Evolutionary conservation across 2,888 invertebrate genomes (phyloP).

Genomic region (Tuberolachnus salignus): DNA sequence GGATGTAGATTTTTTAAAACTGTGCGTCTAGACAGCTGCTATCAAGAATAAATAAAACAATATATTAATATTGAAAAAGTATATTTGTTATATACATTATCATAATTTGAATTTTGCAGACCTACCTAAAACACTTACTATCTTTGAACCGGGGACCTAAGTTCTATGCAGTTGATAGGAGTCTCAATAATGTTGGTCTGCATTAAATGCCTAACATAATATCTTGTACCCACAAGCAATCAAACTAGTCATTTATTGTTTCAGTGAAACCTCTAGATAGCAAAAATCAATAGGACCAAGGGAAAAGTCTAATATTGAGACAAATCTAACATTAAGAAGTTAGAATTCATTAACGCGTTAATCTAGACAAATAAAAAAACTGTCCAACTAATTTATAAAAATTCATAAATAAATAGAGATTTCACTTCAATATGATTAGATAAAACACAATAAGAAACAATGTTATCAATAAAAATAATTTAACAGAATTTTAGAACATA

Average conservation of each 20-base stretch:
- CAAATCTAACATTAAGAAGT: neutral
- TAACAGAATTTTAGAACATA: constrained; percentile 44
- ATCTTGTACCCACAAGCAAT: constrained; percentile 40
- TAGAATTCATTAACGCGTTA: neutral
- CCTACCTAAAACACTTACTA: constrained; percentile 53
- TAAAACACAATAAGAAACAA: constrained; percentile 28
- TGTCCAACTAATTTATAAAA: neutral
- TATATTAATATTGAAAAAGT: neutral
- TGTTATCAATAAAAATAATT: constrained; percentile 19
- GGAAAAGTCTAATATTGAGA: neutral
- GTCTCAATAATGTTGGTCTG: constrained; percentile 47
- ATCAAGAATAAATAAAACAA: constrained; percentile 10
- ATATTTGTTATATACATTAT: neutral
- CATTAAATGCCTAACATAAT: constrained; percentile 49
- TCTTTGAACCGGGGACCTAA: constrained; percentile 41
- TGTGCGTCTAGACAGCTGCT: neutral
- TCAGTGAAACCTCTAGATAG: constrained; percentile 29
- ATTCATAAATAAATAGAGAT: constrained; percentile 16
- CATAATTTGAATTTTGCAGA: constrained; percentile 28
- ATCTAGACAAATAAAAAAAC: neutral
- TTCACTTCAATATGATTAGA: constrained; percentile 33
- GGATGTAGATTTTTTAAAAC: neutral
- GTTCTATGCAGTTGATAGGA: constrained; percentile 52
- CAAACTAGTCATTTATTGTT: constrained; percentile 27
- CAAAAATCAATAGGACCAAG: neutral